A percentile compares a stretch with the other conserved stretches of the same genome.
Conservation (phyloP, 2,888 invertebrate species). For the Drosophila paramelanica region DNA sequence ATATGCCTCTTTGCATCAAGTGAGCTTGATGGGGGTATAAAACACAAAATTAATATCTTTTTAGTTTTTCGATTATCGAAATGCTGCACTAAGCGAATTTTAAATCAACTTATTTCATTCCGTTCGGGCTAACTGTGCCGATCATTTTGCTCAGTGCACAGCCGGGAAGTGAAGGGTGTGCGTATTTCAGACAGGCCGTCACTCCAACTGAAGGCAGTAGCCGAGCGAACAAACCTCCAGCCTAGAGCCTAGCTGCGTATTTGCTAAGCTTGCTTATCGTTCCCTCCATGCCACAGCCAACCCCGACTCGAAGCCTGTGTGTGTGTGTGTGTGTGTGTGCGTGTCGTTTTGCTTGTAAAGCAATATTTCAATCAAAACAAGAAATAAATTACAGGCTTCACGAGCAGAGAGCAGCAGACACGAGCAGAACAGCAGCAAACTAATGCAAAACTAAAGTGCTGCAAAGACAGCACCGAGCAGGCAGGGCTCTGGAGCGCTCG, state of each 20-base stretch:
- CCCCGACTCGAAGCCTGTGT: neutral
- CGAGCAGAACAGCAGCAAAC: constrained; percentile 45
- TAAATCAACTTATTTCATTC: neutral
- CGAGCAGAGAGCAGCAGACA: constrained; percentile 62
- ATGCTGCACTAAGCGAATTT: constrained; percentile 10
- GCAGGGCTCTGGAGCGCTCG: constrained; percentile 15
- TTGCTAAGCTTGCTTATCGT: constrained; percentile 54
- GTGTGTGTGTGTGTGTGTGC: constrained; percentile 48
- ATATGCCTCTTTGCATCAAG: constrained; percentile 72
- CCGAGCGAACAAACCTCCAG: constrained; percentile 29
- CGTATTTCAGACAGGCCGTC: constrained; percentile 68
- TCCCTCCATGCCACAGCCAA: constrained; percentile 1
- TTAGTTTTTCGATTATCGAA: constrained; percentile 9
- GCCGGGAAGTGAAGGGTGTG: constrained; percentile 64
- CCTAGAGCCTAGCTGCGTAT: constrained; percentile 64
- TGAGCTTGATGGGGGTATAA: constrained; percentile 6
- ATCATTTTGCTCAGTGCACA: constrained; percentile 47
- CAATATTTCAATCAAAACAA: constrained; percentile 83
- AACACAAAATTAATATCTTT: constrained; percentile 58
- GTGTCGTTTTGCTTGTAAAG: constrained; percentile 76
- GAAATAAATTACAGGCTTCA: constrained; percentile 78
- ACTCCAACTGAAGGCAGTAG: constrained; percentile 42
- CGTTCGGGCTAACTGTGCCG: no score
- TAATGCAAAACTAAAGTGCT: constrained; percentile 62
- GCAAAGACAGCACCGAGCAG: constrained; percentile 37